These are phyloP conservation scores for Spinus pinus DNA, from an alignment of 2,797 vertebrate species.

Conservation along the genomic window DNA sequence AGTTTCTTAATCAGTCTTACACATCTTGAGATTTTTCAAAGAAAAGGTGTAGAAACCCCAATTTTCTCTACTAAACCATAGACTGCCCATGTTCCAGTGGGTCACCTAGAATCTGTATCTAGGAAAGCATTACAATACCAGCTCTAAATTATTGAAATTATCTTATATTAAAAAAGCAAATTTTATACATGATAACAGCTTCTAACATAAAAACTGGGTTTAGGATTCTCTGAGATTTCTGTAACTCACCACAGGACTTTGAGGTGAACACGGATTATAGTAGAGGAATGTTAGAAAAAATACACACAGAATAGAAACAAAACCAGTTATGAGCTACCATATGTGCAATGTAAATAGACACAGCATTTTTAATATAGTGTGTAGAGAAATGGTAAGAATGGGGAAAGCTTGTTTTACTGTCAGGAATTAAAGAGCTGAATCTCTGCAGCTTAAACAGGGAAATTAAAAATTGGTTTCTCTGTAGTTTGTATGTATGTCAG, in stretches of 20 bases:
- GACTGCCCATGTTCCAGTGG: neutral
- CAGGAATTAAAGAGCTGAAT: neutral
- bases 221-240: neutral
- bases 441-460: neutral
- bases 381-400: neutral
- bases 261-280: neutral
- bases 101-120: neutral
- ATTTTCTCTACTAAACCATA: neutral
- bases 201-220: neutral
- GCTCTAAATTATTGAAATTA: neutral
- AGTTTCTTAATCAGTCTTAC: neutral
- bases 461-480: neutral
- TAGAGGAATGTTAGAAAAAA: neutral
- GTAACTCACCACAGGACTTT: neutral
- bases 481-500: neutral
- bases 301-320: neutral
- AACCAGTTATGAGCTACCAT: neutral
- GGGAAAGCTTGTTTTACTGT: neutral
- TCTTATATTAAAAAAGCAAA: neutral
- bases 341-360: neutral
- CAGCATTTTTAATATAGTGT: neutral
- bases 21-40: neutral
- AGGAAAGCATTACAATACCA: neutral
- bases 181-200: neutral
- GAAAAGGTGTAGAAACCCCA: neutral